Base-by-base conservation (phyloP, 2,888 invertebrate genomes). In the Cephus pygmeus region DNA sequence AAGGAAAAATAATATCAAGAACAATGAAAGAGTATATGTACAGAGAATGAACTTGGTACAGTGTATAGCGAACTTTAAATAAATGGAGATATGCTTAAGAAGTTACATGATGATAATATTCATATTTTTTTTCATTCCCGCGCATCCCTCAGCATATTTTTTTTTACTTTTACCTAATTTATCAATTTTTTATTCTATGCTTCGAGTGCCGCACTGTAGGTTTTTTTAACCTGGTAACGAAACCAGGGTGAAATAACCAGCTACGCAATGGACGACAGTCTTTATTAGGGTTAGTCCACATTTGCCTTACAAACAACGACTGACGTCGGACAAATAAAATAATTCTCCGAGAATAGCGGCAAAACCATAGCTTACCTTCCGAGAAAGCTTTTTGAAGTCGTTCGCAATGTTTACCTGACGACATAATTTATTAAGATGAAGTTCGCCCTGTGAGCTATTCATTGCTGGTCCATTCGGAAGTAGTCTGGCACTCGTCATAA, bases 341-440 rank as follows among this genome's bases (percentile, higher is more conserved):
- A 82, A 88, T 88, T 85, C 81, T 83, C 83, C 85, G 80, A 83
- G 76, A 90, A 90, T 89, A 88, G 85, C 85, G 23, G 79, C 80
- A 80, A 81, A 82, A 80, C 82, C 82, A 80, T 80, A 78, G 81
- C 79, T 23, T 56, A 77, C 84, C 83, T 90, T 90, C 90, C 82
- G 81, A 81, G 90, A 90, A 56, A 91, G 81, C 88, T 89, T 89
- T 90, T 89, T 90, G 89, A 90, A 87, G 88, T 85, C 76, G 83
- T 83, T 84, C 81, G 84, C 86, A 80, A 83, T 83, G 87, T 89
- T 90, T 88, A 87, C 87, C 81, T 83, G 78, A 77, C 78, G 83
- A 82, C 83, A 84, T 89, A 89, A 90, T 90, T 90, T 90, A 90
- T 90, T 88, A 89, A 89, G 88, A 87, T 87, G 86, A 85, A 87